These are phyloP conservation scores for Drosophila nasuta DNA, from an alignment of 1,140 invertebrate genomes.

Conservation along the genomic window DNA sequence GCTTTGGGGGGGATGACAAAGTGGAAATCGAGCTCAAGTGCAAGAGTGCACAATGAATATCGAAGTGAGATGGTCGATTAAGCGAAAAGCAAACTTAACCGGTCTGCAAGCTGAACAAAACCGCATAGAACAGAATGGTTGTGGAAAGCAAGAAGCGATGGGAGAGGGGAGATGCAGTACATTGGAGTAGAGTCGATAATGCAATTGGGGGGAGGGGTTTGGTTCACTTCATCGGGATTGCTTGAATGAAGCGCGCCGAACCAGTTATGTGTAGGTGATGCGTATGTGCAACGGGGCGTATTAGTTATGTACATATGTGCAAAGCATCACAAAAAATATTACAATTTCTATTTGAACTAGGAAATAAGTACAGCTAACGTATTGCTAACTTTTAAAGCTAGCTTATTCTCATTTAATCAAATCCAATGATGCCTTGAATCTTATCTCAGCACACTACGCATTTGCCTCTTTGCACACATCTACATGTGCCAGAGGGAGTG, in stretches of 20 bases:
- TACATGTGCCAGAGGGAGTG: background rate
- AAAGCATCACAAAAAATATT: background rate
- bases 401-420: background rate
- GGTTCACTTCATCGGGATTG: slow-evolving; percentile 32
- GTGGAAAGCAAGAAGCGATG: background rate
- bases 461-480: slow-evolving; percentile 7
- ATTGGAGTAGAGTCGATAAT: slow-evolving; percentile 18
- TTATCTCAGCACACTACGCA: slow-evolving; percentile 22
- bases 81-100: slow-evolving; percentile 8
- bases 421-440: background rate
- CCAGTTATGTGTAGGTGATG: slow-evolving; percentile 37
- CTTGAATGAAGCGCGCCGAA: slow-evolving; percentile 36
- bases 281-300: background rate
- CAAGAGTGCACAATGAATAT: slow-evolving; percentile 23
- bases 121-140: background rate
- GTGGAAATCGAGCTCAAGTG: slow-evolving; percentile 12
- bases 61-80: slow-evolving; percentile 29
- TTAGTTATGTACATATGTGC: background rate
- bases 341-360: background rate
- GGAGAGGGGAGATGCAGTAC: background rate
- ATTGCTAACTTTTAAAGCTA: too few species aligned
- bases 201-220: slow-evolving; percentile 19
- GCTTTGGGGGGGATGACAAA: background rate
- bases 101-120: slow-evolving; percentile 15
- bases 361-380: background rate